Conservation (phyloP, 2,888 invertebrate species). For the Oscheius sp. region DNA sequence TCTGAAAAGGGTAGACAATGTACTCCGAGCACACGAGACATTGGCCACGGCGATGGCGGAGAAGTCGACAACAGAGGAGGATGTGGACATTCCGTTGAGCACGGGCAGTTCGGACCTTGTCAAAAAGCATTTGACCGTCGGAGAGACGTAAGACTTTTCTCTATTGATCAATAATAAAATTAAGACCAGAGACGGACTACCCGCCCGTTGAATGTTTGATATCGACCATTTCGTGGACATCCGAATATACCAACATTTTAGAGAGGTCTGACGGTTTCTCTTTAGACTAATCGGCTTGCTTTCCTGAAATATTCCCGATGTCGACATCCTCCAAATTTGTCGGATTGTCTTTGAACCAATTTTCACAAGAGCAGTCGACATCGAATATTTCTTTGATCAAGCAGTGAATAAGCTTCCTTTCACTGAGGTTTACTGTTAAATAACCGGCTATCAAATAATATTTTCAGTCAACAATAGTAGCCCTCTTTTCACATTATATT, state of each 20-base stretch:
- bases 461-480: neutral
- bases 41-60: neutral
- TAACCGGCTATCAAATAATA: neutral
- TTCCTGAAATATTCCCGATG: slow-evolving; percentile 32
- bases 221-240: slow-evolving; percentile 1
- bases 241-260: slow-evolving; percentile 10
- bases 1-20: neutral
- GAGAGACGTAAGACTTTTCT: neutral
- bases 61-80: neutral
- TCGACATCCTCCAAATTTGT: slow-evolving; percentile 31
- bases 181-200: neutral
- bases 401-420: slow-evolving; percentile 13
- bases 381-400: slow-evolving; percentile 23
- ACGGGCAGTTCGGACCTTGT: slow-evolving; percentile 7
- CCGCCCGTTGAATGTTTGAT: slow-evolving; percentile 3
- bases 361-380: slow-evolving; percentile 4
- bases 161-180: neutral
- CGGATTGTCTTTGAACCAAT: slow-evolving; percentile 30
- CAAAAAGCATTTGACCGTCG: slow-evolving; percentile 15
- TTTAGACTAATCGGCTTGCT: neutral
- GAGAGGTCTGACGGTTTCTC: slow-evolving; percentile 3
- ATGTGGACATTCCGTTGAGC: slow-evolving; percentile 15
- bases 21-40: neutral
- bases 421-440: slow-evolving; percentile 7
- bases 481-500: slow-evolving; percentile 17